These are phyloP conservation scores for Pelodiscus sinensis DNA, from an alignment of 2,113 vertebrate genomes.

Conservation along the genomic window DNA sequence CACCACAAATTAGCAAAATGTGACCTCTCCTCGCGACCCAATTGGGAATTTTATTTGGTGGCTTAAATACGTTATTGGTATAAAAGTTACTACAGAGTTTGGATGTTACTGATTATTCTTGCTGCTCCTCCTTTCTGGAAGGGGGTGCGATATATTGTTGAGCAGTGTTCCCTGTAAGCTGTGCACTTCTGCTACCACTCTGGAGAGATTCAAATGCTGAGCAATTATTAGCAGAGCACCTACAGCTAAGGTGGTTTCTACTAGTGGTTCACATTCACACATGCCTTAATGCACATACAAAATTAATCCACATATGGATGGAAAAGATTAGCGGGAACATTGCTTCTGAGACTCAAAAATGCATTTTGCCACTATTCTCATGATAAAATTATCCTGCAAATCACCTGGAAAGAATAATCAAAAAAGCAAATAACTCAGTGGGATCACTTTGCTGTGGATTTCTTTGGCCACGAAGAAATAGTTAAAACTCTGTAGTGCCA, in stretches of 20 bases:
- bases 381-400: neutral
- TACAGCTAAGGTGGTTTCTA: too few species aligned
- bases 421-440: neutral
- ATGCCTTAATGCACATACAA: too few species aligned
- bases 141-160: neutral
- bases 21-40: neutral
- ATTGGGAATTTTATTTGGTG: neutral
- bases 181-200: too few species aligned
- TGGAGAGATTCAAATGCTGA: too few species aligned
- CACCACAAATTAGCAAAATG: neutral
- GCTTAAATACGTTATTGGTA: neutral
- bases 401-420: neutral
- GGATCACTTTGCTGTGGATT: neutral
- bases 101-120: neutral
- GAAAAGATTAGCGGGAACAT: too few species aligned
- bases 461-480: neutral
- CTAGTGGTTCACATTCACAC: too few species aligned
- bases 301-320: too few species aligned
- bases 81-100: neutral
- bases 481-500: neutral
- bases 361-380: neutral
- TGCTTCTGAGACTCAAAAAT: neutral
- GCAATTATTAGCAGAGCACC: too few species aligned
- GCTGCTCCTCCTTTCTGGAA: neutral
- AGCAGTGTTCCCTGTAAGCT: too few species aligned